phyloP scores from a whole-genome alignment of 2,113 vertebrate genomes.

The Butorides virescens region DNA sequence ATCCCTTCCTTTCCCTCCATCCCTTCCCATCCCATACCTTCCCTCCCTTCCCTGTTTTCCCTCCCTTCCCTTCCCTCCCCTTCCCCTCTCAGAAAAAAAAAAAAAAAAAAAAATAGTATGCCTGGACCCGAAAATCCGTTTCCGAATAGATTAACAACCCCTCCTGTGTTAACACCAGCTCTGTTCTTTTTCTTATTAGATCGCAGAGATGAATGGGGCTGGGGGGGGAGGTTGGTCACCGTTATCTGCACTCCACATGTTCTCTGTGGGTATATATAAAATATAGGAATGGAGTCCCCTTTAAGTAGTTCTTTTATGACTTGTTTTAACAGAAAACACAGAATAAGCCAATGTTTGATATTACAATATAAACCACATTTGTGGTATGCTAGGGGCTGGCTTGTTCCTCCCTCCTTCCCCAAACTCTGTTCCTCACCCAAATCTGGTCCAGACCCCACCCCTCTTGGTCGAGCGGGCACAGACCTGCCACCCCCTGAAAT shows the following conservation, averaged over 20 bases:
- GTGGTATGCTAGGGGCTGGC: conserved; percentile 52
- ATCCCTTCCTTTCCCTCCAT: no score
- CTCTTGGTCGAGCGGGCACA: background rate
- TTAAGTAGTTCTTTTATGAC: conserved; percentile 67
- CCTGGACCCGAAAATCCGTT: conserved; percentile 20
- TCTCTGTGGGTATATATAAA: conserved; percentile 67
- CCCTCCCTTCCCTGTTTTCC: no score
- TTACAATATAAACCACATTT: conserved; percentile 68
- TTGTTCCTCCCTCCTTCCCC: conserved; percentile 40
- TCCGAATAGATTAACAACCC: conserved; percentile 53
- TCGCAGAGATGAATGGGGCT: conserved; percentile 41
- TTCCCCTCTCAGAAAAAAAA: background rate
- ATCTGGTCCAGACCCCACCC: background rate
- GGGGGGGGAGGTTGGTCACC: conserved; percentile 44
- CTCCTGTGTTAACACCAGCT: conserved; percentile 51
- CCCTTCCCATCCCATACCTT: no score
- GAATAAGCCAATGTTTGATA: conserved; percentile 63
- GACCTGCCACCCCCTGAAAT: background rate
- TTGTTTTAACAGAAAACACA: conserved; percentile 61
- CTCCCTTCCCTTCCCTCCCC: no score
- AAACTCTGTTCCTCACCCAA: background rate
- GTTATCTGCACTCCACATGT: conserved; percentile 75
- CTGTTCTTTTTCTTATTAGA: conserved; percentile 70
- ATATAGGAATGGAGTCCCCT: conserved; percentile 52
- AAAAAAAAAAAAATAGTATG: background rate